Conservation (phyloP, 2,113 vertebrate genomes). For the Nematolebias whitei region DNA sequence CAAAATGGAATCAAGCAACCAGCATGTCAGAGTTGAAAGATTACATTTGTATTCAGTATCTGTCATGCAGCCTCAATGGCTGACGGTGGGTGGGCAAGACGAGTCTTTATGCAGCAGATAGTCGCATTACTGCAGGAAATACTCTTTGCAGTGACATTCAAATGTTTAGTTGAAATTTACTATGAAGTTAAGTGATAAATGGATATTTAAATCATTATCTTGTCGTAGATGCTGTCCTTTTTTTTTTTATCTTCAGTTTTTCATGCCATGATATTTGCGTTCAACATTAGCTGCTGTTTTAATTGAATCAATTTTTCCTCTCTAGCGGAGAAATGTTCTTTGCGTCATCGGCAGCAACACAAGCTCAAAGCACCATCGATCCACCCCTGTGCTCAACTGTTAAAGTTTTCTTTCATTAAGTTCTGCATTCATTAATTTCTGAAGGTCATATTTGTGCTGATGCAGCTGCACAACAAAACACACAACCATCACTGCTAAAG, state of each 20-base stretch:
- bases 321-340: not conserved
- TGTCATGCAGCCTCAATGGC: conserved; percentile 1
- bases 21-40: conserved; percentile 38
- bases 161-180: not conserved
- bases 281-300: not conserved
- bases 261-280: not conserved
- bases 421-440: not conserved
- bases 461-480: not conserved
- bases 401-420: not conserved
- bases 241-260: not conserved
- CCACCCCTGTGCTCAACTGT: not conserved
- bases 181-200: not conserved
- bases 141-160: not conserved
- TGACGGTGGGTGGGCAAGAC: conserved; percentile 19
- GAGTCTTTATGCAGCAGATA: conserved; percentile 18
- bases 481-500: not conserved
- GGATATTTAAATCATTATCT: not conserved
- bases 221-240: too few relatives aligned
- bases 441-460: not conserved
- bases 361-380: not conserved
- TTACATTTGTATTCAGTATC: conserved; percentile 48
- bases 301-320: not conserved
- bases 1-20: conserved; percentile 27
- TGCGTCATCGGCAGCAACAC: not conserved
- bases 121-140: not conserved